These are phyloP conservation scores for Meriones psammophilus DNA, from an alignment of 2,797 vertebrate genomes.

Conservation along the genomic window DNA sequence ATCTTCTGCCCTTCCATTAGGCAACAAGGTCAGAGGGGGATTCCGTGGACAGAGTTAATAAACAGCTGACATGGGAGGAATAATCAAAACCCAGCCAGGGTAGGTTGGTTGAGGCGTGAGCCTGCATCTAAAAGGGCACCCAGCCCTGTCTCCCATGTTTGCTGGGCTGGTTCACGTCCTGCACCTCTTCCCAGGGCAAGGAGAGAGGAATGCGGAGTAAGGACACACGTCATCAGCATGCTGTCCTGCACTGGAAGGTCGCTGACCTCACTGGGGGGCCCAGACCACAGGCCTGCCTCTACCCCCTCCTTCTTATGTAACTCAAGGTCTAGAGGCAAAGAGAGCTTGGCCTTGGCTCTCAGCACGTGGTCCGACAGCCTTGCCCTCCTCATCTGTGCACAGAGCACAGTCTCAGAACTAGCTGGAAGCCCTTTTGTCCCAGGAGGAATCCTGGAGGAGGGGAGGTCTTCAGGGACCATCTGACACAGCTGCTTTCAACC, in stretches of 20 bases:
- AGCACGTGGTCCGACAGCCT: not conserved
- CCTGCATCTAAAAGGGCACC: not conserved
- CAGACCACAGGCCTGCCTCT: not conserved
- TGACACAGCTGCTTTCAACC: not conserved
- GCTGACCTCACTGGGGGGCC: not conserved
- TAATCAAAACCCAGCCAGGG: constrained; percentile 64
- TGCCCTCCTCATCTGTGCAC: not conserved
- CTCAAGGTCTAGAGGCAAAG: constrained; percentile 9
- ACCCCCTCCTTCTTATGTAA: constrained; percentile 35
- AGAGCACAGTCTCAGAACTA: not conserved
- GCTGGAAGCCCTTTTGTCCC: not conserved
- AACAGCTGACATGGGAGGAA: constrained; percentile 70
- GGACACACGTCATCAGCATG: not conserved
- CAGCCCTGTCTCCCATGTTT: not conserved
- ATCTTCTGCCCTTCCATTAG: constrained; percentile 13
- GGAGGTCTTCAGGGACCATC: not conserved
- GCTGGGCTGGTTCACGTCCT: constrained; percentile 69
- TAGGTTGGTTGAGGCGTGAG: not conserved
- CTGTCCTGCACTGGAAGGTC: not conserved
- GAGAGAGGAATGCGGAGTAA: not conserved
- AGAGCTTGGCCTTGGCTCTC: not conserved
- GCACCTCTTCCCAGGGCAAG: not conserved
- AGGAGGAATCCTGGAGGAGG: not conserved
- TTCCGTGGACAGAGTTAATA: constrained; percentile 60
- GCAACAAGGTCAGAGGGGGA: constrained; percentile 56